These are phyloP conservation scores for Phoenicopterus ruber DNA, from an alignment of 2,113 vertebrate species.

Conservation along the genomic window DNA sequence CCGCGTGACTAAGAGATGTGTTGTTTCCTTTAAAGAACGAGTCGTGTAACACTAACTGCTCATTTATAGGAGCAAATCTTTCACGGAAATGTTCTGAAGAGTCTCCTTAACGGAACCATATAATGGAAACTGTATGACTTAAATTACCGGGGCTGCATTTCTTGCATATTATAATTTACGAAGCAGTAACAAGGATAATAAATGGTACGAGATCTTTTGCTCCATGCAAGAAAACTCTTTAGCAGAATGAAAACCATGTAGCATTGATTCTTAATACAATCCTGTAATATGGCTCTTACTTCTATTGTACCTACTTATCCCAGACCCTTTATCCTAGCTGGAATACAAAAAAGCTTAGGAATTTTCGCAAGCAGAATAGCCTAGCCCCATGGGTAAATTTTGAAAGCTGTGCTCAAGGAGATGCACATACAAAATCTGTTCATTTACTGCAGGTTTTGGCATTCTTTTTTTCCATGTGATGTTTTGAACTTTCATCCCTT, in stretches of 20 bases:
- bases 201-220: not conserved
- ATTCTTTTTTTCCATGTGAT: not conserved
- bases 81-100: not conserved
- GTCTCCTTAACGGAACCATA: not conserved
- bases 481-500: constrained; percentile 39
- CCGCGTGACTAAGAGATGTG: rapidly evolving
- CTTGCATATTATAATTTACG: not conserved
- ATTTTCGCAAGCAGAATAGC: constrained; percentile 37
- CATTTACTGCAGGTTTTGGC: not conserved
- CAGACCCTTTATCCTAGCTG: not conserved
- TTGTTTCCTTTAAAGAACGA: not conserved
- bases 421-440: not conserved
- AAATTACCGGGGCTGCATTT: not conserved
- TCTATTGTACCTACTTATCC: constrained; percentile 5
- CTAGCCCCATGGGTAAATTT: constrained; percentile 7
- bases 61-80: not conserved
- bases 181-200: not conserved
- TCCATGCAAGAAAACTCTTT: not conserved
- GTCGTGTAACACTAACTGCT: rapidly evolving
- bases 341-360: constrained; percentile 30
- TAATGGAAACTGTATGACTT: not conserved
- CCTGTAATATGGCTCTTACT: not conserved
- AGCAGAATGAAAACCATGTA: not conserved
- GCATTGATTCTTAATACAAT: not conserved
- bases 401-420: not conserved